These are phyloP conservation scores for Callyntrura sp. DNA, from an alignment of 2,888 invertebrate species.

Conservation along the genomic window DNA sequence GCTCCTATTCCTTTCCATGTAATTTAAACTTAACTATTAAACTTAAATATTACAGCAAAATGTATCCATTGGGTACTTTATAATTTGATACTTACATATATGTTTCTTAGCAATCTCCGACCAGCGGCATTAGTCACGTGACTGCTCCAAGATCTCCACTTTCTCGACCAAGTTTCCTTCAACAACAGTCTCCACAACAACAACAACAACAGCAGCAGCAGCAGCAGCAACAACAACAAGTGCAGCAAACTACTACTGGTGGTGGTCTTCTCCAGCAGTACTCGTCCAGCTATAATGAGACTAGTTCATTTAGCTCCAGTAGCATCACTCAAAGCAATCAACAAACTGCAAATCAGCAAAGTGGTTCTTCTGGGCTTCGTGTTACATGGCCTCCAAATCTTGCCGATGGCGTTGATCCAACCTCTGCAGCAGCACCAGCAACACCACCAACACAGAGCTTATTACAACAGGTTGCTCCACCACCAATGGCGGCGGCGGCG, in stretches of 20 bases:
- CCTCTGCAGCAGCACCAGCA: not conserved
- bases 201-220: conserved; percentile 49
- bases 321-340: conserved; percentile 56
- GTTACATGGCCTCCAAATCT: conserved; percentile 64
- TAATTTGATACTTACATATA: not conserved
- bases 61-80: not conserved
- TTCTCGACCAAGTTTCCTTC: conserved; percentile 27
- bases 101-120: conserved; percentile 71
- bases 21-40: conserved; percentile 85
- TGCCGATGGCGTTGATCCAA: conserved; percentile 18
- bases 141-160: conserved; percentile 81
- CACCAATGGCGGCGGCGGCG: not conserved
- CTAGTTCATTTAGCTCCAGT: conserved; percentile 60
- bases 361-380: conserved; percentile 34
- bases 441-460: conserved; percentile 23
- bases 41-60: too few species aligned
- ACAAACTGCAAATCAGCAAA: conserved; percentile 24
- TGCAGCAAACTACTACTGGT: conserved; percentile 42
- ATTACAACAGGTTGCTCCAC: conserved; percentile 57
- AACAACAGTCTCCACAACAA: conserved; percentile 50
- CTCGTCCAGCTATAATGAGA: conserved; percentile 48
- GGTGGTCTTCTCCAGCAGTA: conserved; percentile 70
- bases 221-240: conserved; percentile 35
- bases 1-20: conserved; percentile 89
- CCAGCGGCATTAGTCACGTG: conserved; percentile 84